Base-by-base conservation (phyloP, 2,113 vertebrate genomes). In the Dunckerocampus dactyliophorus region DNA sequence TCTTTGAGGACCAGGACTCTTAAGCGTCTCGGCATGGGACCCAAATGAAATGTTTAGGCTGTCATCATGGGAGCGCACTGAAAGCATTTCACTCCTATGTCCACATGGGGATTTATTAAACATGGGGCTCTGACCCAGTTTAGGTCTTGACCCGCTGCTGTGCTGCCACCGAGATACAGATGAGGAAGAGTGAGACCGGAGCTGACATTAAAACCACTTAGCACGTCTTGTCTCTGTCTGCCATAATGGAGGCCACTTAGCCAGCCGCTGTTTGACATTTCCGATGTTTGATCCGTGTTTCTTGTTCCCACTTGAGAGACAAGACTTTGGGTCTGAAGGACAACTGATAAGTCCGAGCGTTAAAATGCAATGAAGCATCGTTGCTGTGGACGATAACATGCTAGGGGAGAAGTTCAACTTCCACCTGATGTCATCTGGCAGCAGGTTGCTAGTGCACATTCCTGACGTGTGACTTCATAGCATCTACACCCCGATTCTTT, bases 101-200 rank as follows among this genome's bases (percentile, higher is more conserved):
- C 49, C 71, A 34, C 62, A 57, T 56, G 72, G 82, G 80, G 74
- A 85, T 82, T 77, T 72, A 85, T 86, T 82, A 86, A 85, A 82
- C 84, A 82, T 75, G 72, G 77, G 74, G 72, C 62, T 60, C 66
- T 81, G 83, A 85, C 83, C 85, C 71, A 82, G 61, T 85, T 87
- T 76, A 57, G 77, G 77, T 67, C 65, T 71, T 79, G 79, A 85
- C 81, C 79, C 69, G 51, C 59, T 75, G 79, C 28, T 57, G 65
- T 28, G 28, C 66, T 20, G 39, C 3, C 54, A 70, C 63, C 67
- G 47, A 45, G 24, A 60, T 4, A 63, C 8, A 10, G 71, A 58
- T 48, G 15, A 47, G 67, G 39, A 43, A 3, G 65, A 76, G 11
- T 9, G 49, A 45, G 55, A 82, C 60, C 57, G 55, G 51, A 62